Conservation (phyloP, 92 coral and sea anemone species). For the Palythoa grandiflora region DNA sequence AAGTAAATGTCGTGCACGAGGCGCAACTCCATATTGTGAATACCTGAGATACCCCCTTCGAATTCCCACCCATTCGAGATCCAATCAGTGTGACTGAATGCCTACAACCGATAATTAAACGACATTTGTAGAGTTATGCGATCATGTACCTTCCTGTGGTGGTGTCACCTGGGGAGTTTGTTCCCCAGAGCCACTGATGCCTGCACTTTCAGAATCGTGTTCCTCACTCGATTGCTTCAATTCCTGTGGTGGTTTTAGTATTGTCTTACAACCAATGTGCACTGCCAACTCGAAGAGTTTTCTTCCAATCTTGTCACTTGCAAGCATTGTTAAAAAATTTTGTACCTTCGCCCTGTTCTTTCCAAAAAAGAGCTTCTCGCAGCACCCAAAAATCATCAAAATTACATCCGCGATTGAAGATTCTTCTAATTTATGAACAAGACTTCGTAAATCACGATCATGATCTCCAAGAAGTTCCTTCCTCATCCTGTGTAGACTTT, state of each 20-base stretch:
- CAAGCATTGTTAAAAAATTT: constrained; percentile 54
- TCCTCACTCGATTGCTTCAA: not conserved
- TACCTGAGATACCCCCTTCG: not conserved
- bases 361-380: constrained; percentile 57
- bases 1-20: too few relatives aligned
- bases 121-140: not conserved
- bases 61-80: not conserved
- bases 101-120: not conserved
- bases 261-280: constrained; percentile 64
- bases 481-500: constrained; percentile 69
- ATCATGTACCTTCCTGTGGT: not conserved
- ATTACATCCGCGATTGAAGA: constrained; percentile 72
- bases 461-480: constrained; percentile 78
- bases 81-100: not conserved
- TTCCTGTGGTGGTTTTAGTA: constrained; percentile 51
- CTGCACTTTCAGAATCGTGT: not conserved
- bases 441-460: constrained; percentile 76
- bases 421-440: constrained; percentile 69
- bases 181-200: not conserved
- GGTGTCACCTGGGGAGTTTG: not conserved
- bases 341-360: constrained; percentile 56
- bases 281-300: constrained; percentile 77
- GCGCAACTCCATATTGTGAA: too few relatives aligned
- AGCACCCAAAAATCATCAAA: constrained; percentile 69
- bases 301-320: constrained; percentile 60